Evolutionary conservation across 2,113 vertebrate species (phyloP), one percentile per base, ranked within the genome.

Genomic region (Acanthochromis polyacanthus): DNA sequence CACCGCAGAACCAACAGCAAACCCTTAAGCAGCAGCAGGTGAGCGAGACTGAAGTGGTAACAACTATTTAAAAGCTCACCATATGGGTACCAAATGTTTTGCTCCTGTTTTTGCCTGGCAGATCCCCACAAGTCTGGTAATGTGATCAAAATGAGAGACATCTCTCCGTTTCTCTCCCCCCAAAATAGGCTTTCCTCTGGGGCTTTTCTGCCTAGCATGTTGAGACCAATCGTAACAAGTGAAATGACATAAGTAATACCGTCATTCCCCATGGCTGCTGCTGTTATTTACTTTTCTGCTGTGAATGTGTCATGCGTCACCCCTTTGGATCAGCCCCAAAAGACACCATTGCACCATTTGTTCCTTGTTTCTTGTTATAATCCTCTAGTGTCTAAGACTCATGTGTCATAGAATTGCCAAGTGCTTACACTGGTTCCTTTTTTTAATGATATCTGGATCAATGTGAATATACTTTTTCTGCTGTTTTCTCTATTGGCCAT

Each of bases 1-100:
- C 95, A 56, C 95, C 93, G 60, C 96, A 94, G 53, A 95, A 89
- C 55, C 95, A 93, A 74, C 95, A 93, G 83, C 92, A 88, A 61
- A 36, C 77, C 57, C 73, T 85, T 71, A 94, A 92, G 74, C 89
- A 88, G 84, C 85, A 92, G 71, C 83, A 84, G 69, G 86, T 89
- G 58, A 74, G 77, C 4, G 0, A 5, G 22, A 30, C 65, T 48
- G 5, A n/a, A 69, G 23, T 23, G 25, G 10, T 12, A 3, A 1
- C 14, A 20, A 38, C 28, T n/a, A 38, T 28, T 23, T 30, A 14
- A 60, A 71, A 38, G 11, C 16, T 38, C 14, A 19, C 16, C n/a
- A 67, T 17, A 28, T 40, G 38, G 12, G 12, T 40, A 14, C 23
- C 16, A 63, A 40, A 63, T 32, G 32, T 10, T 61, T 62, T 9